Evolutionary conservation across 2,797 vertebrate species (phyloP), one percentile per base, ranked within the genome.

Genomic region (Hoplostethus atlanticus): DNA sequence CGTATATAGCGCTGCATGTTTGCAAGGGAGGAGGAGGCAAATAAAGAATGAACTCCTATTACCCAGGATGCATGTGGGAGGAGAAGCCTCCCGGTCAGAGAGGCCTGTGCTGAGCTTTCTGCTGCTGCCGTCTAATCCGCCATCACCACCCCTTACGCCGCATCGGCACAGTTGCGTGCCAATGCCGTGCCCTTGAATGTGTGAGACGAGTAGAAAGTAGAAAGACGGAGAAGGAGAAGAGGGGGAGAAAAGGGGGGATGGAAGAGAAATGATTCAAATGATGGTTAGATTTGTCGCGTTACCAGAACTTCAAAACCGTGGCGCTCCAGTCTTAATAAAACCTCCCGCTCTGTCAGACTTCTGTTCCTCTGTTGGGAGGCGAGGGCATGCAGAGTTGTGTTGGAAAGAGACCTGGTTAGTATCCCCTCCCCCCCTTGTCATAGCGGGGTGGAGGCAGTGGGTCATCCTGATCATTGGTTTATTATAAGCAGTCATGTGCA

Each of bases 301-400:
- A 88, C 77, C 90, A 92, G 89, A 86, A 89, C 80, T 90, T 89
- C 80, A 90, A 90, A 92, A 78, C 61, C 56, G 57, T 31, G 55
- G 71, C 8, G 56, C 71, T 71, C 63, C 64, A 30, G 59, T 86
- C 85, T 87, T 88, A 88, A 89, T 87, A 87, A 91, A 84, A 79
- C 74, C 82, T 81, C 77, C 30, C 25, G 0, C 76, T 63, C 73
- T 64, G 58, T 71, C 68, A 84, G 71, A 74, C 59, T 69, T 73
- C 66, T 54, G 71, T 55, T 83, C 83, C 72, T 73, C 28, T 81
- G 30, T 77, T 77, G 62, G 61, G 70, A 84, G 70, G 68, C 77
- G 52, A 75, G 0, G 28, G 60, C 64, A 84, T 58, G 79, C 48
- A 25, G 59, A 65, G 58, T 12, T 64, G 67, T 38, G 65, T 71